Conservation (phyloP, 2,113 vertebrate species). For the Rhinopomastus cyanomelas region DNA sequence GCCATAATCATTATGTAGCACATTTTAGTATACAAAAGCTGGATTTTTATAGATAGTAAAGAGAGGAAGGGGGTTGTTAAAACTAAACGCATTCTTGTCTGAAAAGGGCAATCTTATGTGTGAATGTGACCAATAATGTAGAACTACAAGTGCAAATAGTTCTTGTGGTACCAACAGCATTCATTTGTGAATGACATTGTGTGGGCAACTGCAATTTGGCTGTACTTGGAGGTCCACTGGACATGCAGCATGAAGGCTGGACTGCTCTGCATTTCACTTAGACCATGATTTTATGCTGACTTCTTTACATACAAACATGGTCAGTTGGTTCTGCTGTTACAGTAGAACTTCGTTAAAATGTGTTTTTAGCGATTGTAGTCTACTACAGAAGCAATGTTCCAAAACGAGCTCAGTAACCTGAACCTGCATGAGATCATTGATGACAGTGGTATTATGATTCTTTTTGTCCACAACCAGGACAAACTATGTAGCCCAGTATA, state of each 20-base stretch:
- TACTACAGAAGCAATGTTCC: neutral
- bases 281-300: neutral
- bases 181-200: neutral
- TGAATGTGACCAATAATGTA: neutral
- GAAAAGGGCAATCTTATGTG: neutral
- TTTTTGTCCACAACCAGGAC: neutral
- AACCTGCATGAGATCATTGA: neutral
- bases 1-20: conserved; percentile 34
- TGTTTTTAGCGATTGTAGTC: neutral
- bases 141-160: neutral
- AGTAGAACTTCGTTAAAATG: neutral
- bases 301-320: neutral
- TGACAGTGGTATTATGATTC: neutral
- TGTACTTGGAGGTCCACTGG: neutral
- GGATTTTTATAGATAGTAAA: neutral
- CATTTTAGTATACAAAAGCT: conserved; percentile 10
- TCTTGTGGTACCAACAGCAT: neutral
- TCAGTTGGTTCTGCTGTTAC: neutral
- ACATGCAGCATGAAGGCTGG: neutral
- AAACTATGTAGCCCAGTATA: neutral
- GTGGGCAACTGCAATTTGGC: neutral
- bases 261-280: neutral
- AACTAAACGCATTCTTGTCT: neutral
- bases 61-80: neutral
- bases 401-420: neutral